Evolutionary conservation across 2,113 vertebrate genomes (phyloP), one percentile per base, ranked within the genome.

Genomic region (Xenopus laevis): DNA sequence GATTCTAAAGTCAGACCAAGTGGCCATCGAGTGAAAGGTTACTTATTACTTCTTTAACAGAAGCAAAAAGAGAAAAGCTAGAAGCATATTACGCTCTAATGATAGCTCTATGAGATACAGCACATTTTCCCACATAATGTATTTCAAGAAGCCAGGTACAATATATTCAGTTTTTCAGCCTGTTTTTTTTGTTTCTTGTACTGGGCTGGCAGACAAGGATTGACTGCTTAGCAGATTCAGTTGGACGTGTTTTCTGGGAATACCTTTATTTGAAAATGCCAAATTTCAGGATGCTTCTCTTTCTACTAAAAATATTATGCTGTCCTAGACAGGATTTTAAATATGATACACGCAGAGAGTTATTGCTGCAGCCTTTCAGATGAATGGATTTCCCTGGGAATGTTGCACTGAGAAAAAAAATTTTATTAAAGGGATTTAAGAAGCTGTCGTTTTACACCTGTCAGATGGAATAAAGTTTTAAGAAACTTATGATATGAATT

Each of bases 11-110:
- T 52, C 64, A 33, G 65, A 50, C 21, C 72, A 50, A 68, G 65
- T 68, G 65, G 57, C 59, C 65, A 67, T 20, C 46, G 57, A 60
- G 65, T 68, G 65, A 74, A 74, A 60, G 72, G 72, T 74, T 45
- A 33, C 65, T 74, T 74, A 74, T 74, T 74, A 68, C 72, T 62
- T 68, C 18, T 44, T 33, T 12, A 17, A 40, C 21, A 40, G 55
- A 45, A 60, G 30, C 16, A 46, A 68, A 74, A 68, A 68, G 72
- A 68, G 55, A 68, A 59, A 45, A 61, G 64, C 46, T 33, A 33
- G 44, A 23, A 52, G 55, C 30, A 20, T 68, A 68, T 74, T 68
- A 68, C 44, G 16, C 40, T 7, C 53, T 74, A 74, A 74, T 74
- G 57, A 74, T 27, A 33, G 55, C 21, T 18, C 45, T 47, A 7